Evolutionary conservation across 2,113 vertebrate genomes (phyloP).

Genomic region (Marmota flaviventris): DNA sequence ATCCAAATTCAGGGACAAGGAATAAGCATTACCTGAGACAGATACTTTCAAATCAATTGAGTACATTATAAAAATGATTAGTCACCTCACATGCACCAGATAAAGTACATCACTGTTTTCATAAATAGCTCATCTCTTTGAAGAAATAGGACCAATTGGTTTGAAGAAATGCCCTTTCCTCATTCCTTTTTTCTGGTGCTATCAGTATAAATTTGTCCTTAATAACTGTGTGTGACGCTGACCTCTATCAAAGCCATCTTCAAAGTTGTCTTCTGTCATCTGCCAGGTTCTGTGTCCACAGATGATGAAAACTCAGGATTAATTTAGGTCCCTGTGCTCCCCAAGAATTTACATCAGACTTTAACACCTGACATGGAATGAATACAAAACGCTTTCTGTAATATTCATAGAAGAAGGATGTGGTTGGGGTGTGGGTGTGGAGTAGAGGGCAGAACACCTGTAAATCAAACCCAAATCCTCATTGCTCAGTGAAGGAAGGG

Average conservation of each 20-base stretch:
- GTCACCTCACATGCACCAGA: neutral
- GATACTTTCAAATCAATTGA: neutral
- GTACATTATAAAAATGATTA: conserved; percentile 7
- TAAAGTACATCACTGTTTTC: neutral
- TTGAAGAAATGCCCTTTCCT: neutral
- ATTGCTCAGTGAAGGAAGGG: neutral
- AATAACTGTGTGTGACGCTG: neutral
- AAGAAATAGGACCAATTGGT: neutral
- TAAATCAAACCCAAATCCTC: neutral
- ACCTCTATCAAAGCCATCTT: neutral
- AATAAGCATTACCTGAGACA: neutral
- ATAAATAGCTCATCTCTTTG: neutral
- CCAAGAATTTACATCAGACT: neutral
- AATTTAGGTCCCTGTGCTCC: neutral
- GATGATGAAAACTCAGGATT: conserved; percentile 37
- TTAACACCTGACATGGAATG: neutral
- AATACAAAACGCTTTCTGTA: neutral
- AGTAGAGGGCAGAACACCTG: neutral
- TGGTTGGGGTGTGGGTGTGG: neutral
- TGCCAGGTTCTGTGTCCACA: neutral
- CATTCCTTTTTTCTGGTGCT: neutral
- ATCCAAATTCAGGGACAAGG: neutral
- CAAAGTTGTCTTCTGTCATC: neutral
- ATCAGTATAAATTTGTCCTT: neutral
- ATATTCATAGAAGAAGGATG: neutral